These are phyloP conservation scores for Vireo altiloquus DNA, from an alignment of 2,113 vertebrate genomes.

Conservation along the genomic window DNA sequence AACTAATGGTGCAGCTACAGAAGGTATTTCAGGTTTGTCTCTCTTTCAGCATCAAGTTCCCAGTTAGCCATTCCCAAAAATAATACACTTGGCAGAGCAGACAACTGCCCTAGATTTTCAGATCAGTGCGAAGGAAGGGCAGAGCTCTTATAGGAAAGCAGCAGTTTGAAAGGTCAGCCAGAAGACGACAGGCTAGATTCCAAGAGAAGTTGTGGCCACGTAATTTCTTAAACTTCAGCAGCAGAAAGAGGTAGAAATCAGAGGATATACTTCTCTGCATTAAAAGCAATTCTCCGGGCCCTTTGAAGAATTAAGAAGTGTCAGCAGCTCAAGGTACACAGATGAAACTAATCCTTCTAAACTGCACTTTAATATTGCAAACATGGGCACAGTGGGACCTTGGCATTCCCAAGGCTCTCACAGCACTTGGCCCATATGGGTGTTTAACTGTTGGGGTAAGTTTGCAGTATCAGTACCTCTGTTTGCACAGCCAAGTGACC, in stretches of 20 bases:
- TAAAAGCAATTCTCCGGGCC: not conserved
- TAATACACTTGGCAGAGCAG: not conserved
- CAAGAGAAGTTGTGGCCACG: not conserved
- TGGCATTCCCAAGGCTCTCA: not conserved
- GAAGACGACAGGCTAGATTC: conserved; percentile 3
- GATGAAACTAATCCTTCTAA: not conserved
- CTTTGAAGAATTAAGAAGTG: not conserved
- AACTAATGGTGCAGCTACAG: not conserved
- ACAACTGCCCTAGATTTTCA: not conserved
- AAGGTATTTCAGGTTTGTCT: not conserved
- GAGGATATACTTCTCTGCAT: not conserved
- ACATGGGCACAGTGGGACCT: not conserved
- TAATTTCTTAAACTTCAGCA: not conserved
- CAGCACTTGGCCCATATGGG: accelerated
- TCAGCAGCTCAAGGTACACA: not conserved
- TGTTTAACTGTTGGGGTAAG: not conserved
- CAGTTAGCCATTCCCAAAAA: not conserved
- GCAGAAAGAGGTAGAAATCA: not conserved
- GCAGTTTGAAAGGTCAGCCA: conserved; percentile 11
- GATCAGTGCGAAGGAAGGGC: not conserved
- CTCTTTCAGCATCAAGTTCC: not conserved
- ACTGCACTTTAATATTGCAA: not conserved
- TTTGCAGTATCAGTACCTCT: not conserved
- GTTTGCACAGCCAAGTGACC: not conserved
- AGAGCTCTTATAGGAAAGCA: not conserved